Evolutionary conservation across 2,888 invertebrate species (phyloP), one percentile per base, ranked within the genome.

Genomic region (Tridacna crocea): DNA sequence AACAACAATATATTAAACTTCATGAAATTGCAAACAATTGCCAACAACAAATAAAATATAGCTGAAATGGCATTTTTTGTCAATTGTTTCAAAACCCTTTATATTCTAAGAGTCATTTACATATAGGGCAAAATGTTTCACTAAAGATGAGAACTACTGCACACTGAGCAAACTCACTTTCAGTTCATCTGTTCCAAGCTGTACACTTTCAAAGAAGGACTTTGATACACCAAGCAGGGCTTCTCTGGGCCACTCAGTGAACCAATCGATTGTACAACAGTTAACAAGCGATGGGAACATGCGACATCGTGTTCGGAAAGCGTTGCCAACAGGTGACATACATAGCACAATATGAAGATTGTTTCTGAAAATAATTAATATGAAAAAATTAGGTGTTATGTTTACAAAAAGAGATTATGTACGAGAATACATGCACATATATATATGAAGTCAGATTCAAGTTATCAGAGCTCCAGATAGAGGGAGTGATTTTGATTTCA

Each of bases 271-370:
- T 11, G 94, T 94, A 87, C 94, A 94, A 87, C 94, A 94, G 91
- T 95, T 94, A n/a, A 94, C 94, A 8, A 95, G 90, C 0, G 94
- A 94, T 4, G 94, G 94, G 89, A 94, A 95, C 95, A 94, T 94
- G 70, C 95, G 93, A 87, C 95, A 95, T 8, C 95, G 91, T 0
- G 94, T 96, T 96, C 97, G 96, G 94, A 98, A 98, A 0, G 97
- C 96, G 93, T 97, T 97, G 0, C 98, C 98, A 0, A 98, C 97
- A 0, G 98, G 98, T 93, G 97, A 97, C 98, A 98, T 98, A 85
- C 98, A 98, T 73, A 98, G 96, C 75, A 97, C 97, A 55, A 98
- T 96, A 93, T 98, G 98, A 8, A 98, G 95, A 94, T 97, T 97
- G 79, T 96, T 96, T 61, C 98, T 94, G 90, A 46, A 89, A 87